These are phyloP conservation scores for Sciaenops ocellatus DNA, from an alignment of 2,797 vertebrate genomes.

Conservation along the genomic window DNA sequence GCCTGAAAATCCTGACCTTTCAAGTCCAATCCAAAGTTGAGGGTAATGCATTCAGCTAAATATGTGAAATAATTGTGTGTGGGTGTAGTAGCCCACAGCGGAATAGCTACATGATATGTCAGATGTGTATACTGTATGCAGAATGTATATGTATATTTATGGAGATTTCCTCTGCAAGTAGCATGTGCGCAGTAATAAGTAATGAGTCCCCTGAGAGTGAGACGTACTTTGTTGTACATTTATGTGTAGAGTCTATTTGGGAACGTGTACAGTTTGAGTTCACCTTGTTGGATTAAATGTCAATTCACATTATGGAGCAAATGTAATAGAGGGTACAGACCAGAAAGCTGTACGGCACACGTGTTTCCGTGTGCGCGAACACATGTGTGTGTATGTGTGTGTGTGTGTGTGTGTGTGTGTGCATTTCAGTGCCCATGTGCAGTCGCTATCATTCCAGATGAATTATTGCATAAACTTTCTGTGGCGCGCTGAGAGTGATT, in stretches of 20 bases:
- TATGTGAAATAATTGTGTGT: conserved; percentile 32
- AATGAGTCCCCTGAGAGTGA: conserved; percentile 46
- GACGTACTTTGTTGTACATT: conserved; percentile 11
- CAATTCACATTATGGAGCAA: conserved; percentile 33
- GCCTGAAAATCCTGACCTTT: conserved; percentile 48
- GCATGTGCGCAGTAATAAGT: conserved; percentile 22
- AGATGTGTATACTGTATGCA: conserved; percentile 1
- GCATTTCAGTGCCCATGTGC: conserved; percentile 9
- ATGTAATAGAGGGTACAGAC: conserved; percentile 2
- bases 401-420: conserved; percentile 14
- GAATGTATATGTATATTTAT: conserved; percentile 10
- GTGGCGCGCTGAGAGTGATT: conserved; percentile 40
- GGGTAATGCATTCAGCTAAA: conserved; percentile 39
- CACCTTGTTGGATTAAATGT: conserved; percentile 50
- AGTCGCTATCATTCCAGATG: conserved; percentile 20
- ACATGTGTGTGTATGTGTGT: conserved; percentile 15
- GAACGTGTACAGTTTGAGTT: conserved; percentile 15
- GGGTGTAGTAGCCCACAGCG: conserved; percentile 23
- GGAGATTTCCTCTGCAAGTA: conserved; percentile 18
- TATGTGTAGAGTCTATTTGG: conserved; percentile 15
- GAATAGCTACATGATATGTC: neutral
- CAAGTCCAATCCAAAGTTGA: conserved; percentile 16
- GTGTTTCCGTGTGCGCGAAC: conserved; percentile 9
- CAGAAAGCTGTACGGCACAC: neutral
- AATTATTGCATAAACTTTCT: conserved; percentile 45